Evolutionary conservation across 2,888 invertebrate species (phyloP).

Genomic region (Dolichomitus sp.): DNA sequence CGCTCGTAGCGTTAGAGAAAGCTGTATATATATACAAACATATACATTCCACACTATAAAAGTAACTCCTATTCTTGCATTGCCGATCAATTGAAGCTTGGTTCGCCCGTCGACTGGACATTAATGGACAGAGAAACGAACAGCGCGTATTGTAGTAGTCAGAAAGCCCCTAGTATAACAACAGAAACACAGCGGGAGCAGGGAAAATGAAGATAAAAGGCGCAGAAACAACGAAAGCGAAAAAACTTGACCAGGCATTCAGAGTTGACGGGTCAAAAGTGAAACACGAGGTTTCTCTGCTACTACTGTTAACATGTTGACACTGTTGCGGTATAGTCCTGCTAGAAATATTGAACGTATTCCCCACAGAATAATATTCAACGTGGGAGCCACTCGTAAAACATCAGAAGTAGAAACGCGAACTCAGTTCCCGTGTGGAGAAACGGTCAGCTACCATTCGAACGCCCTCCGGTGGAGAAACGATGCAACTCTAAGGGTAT

Average conservation of each 20-base stretch:
- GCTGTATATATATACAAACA: neutral
- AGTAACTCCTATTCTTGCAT: constrained; percentile 14
- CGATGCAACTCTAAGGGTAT: neutral
- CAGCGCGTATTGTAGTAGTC: neutral
- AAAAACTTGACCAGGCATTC: constrained; percentile 10
- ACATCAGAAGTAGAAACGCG: constrained; percentile 3
- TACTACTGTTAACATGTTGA: neutral
- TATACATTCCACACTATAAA: constrained; percentile 2
- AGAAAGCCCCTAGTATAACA: neutral
- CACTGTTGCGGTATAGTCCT: neutral
- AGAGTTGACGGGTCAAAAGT: constrained; percentile 34
- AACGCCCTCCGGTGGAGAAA: constrained; percentile 1
- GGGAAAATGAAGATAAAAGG: constrained; percentile 25
- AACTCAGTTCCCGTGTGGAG: neutral
- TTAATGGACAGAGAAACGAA: constrained; percentile 18
- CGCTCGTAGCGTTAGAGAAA: neutral
- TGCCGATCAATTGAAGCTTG: constrained; percentile 9
- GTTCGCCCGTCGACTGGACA: constrained; percentile 5
- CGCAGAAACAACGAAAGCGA: neutral
- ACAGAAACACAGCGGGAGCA: constrained; percentile 3
- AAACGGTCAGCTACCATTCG: constrained; percentile 10
- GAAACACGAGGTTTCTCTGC: neutral
- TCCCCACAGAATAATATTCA: constrained; percentile 33
- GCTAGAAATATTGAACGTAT: constrained; percentile 19
- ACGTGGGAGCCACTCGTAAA: constrained; percentile 33